These are phyloP conservation scores for Saguinus midas DNA, from an alignment of 2,113 vertebrate genomes.

Conservation along the genomic window DNA sequence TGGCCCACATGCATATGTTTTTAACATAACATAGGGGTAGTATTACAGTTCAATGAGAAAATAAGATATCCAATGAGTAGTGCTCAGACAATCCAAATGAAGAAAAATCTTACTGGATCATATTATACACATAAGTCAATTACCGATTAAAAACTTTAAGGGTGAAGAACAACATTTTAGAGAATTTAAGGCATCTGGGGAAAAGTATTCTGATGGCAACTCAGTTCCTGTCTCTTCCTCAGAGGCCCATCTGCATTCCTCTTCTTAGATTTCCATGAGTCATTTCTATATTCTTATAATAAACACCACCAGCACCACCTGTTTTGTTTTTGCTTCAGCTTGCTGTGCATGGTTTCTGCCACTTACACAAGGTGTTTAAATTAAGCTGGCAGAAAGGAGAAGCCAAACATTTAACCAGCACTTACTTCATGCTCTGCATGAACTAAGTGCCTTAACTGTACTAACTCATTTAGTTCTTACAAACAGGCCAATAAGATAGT, in stretches of 20 bases:
- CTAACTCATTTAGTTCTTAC: neutral
- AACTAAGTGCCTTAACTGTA: neutral
- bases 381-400: neutral
- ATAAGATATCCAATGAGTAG: neutral
- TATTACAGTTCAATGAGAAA: neutral
- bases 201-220: neutral
- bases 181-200: neutral
- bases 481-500: neutral
- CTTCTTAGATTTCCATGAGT: neutral
- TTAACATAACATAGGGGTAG: neutral
- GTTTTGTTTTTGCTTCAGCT: neutral
- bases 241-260: neutral
- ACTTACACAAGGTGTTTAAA: neutral
- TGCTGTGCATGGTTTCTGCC: neutral
- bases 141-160: neutral
- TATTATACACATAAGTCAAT: neutral
- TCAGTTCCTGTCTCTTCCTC: neutral
- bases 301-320: neutral
- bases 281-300: neutral
- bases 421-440: neutral
- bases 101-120: neutral
- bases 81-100: neutral
- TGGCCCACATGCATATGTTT: neutral
- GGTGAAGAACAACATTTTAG: neutral
- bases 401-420: neutral